Evolutionary conservation across 2,888 invertebrate genomes (phyloP).

Genomic region (Cistogaster globosa): DNA sequence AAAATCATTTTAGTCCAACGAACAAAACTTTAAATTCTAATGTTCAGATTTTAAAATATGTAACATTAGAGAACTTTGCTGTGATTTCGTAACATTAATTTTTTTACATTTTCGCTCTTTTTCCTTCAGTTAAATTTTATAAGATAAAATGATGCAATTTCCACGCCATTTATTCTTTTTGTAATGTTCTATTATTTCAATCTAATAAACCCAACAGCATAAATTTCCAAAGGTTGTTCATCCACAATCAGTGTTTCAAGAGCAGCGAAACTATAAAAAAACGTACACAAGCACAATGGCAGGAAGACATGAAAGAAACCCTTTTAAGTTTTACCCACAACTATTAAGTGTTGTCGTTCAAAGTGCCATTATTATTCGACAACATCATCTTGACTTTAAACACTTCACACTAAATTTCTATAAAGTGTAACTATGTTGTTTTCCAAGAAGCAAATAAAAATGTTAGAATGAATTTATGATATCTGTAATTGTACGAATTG

Average conservation of each 20-base stretch:
- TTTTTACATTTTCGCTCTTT: too few species aligned
- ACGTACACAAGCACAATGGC: background rate
- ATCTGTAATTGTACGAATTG: slow-evolving; percentile 21
- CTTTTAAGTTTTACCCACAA: slow-evolving; percentile 2
- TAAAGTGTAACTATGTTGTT: background rate
- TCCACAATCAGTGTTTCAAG: background rate
- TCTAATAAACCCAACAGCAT: background rate
- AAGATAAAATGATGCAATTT: too few species aligned
- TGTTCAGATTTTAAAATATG: too few species aligned
- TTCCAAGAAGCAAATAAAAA: background rate
- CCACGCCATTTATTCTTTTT: too few species aligned
- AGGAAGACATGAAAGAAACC: background rate
- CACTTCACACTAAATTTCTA: slow-evolving; percentile 1
- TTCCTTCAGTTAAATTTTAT: too few species aligned
- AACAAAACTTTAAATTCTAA: too few species aligned
- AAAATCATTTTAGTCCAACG: too few species aligned
- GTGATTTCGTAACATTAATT: too few species aligned
- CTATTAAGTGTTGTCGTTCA: slow-evolving; percentile 35
- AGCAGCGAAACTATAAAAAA: background rate
- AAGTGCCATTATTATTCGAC: slow-evolving; percentile 19
- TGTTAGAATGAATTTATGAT: slow-evolving; percentile 1
- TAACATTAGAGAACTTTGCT: too few species aligned
- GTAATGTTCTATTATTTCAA: too few species aligned
- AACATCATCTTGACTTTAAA: slow-evolving; percentile 12
- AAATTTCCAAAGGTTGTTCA: background rate